phyloP scores from a whole-genome alignment of 1,140 invertebrate species.

The Episyrphus balteatus region DNA sequence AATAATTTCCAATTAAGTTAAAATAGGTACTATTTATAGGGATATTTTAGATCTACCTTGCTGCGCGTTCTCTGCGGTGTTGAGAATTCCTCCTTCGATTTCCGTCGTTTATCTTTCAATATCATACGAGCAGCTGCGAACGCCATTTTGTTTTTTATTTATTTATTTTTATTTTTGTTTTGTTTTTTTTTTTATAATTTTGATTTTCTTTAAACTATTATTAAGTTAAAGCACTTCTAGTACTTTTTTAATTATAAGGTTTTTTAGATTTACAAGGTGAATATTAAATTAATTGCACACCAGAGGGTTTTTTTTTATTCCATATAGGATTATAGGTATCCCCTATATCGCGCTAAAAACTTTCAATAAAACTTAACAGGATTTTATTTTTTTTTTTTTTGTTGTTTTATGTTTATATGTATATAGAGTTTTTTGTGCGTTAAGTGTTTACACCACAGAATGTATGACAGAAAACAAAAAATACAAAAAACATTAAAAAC shows the following conservation, averaged over 20 bases:
- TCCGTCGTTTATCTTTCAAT: constrained; percentile 63
- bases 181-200: neutral
- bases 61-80: constrained; percentile 55
- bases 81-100: constrained; percentile 65
- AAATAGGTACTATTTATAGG: too few relatives aligned
- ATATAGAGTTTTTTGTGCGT: too few relatives aligned
- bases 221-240: neutral
- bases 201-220: neutral
- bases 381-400: too few relatives aligned
- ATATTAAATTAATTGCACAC: too few relatives aligned
- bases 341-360: too few relatives aligned
- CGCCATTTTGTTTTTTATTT: constrained; percentile 48
- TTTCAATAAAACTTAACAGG: too few relatives aligned
- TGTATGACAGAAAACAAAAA: too few relatives aligned
- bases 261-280: neutral
- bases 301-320: too few relatives aligned
- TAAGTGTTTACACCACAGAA: too few relatives aligned
- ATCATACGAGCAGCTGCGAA: constrained; percentile 74
- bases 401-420: too few relatives aligned
- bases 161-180: neutral
- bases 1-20: neutral
- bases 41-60: constrained; percentile 50
- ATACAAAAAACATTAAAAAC: too few relatives aligned
- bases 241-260: neutral
- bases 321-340: too few relatives aligned